These are phyloP conservation scores for Stenodera caucasica DNA, from an alignment of 2,888 invertebrate species.

Conservation along the genomic window DNA sequence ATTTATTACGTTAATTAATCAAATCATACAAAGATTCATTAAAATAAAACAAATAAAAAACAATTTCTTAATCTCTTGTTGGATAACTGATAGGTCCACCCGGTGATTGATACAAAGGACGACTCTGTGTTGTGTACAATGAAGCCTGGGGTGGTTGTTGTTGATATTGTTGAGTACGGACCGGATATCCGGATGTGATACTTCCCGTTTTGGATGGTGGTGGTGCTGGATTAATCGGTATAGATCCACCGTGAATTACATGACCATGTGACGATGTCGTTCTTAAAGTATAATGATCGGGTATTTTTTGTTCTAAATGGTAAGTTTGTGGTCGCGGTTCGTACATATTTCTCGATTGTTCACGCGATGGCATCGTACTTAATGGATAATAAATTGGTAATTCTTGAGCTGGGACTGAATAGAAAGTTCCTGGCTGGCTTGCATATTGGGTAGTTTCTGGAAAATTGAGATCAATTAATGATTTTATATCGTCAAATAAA, in stretches of 20 bases:
- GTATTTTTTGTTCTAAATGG: slow-evolving; percentile 51
- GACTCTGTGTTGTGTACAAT: slow-evolving; percentile 51
- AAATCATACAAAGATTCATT: not conserved
- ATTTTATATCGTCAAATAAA: too few species aligned
- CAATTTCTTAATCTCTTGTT: slow-evolving; percentile 21
- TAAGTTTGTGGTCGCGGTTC: slow-evolving; percentile 50
- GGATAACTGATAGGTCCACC: slow-evolving; percentile 47
- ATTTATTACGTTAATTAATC: not conserved
- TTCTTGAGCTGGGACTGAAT: slow-evolving; percentile 58
- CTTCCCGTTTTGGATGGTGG: slow-evolving; percentile 75
- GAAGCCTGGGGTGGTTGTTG: slow-evolving; percentile 51
- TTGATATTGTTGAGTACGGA: slow-evolving; percentile 63
- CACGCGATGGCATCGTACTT: slow-evolving; percentile 43
- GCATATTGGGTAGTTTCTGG: slow-evolving; percentile 60
- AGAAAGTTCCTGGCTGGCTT: slow-evolving; percentile 58
- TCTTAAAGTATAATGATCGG: slow-evolving; percentile 54
- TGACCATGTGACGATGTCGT: slow-evolving; percentile 56
- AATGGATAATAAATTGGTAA: slow-evolving; percentile 54
- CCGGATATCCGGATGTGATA: slow-evolving; percentile 83
- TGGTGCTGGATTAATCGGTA: slow-evolving; percentile 61
- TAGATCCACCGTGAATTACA: slow-evolving; percentile 61
- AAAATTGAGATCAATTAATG: slow-evolving; percentile 28
- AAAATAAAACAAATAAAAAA: not conserved
- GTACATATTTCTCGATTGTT: slow-evolving; percentile 49
- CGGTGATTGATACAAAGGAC: slow-evolving; percentile 52